phyloP scores from a whole-genome alignment of 2,797 vertebrate genomes.

The Karalla daura region DNA sequence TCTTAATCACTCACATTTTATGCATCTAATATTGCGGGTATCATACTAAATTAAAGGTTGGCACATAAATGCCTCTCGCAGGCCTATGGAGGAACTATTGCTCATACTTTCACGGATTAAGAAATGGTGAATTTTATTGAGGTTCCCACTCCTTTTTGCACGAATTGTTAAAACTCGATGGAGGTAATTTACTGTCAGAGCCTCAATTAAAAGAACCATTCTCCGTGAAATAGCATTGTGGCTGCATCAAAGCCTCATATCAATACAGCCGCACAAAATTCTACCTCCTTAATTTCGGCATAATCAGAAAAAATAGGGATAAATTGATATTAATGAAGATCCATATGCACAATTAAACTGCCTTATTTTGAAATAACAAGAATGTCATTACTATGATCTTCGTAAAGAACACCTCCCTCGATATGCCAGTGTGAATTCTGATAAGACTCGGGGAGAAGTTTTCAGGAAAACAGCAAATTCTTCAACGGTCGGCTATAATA shows the following conservation, averaged over 20 bases:
- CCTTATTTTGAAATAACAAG: conserved; percentile 56
- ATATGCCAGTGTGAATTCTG: conserved; percentile 29
- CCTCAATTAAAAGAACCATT: conserved; percentile 72
- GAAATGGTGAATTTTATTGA: conserved; percentile 45
- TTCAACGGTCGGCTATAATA: not conserved
- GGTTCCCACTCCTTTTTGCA: conserved; percentile 45
- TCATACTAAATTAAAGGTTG: conserved; percentile 57
- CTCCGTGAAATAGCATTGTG: conserved; percentile 71
- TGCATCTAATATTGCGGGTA: conserved; percentile 61
- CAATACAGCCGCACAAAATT: conserved; percentile 47
- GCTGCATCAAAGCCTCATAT: conserved; percentile 48
- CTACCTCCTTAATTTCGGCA: conserved; percentile 50
- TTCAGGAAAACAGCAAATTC: not conserved
- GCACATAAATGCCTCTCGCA: conserved; percentile 45
- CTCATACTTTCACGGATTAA: conserved; percentile 38
- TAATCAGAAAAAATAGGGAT: conserved; percentile 54
- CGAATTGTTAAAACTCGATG: conserved; percentile 54
- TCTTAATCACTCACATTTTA: conserved; percentile 62
- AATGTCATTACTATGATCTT: conserved; percentile 25
- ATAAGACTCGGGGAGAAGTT: not conserved
- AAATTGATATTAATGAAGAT: conserved; percentile 66
- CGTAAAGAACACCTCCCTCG: conserved; percentile 21
- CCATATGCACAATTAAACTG: conserved; percentile 53
- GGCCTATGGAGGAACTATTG: conserved; percentile 24
- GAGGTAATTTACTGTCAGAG: conserved; percentile 64